These are phyloP conservation scores for Athetis lepigone DNA, from an alignment of 2,888 invertebrate genomes.

Conservation along the genomic window DNA sequence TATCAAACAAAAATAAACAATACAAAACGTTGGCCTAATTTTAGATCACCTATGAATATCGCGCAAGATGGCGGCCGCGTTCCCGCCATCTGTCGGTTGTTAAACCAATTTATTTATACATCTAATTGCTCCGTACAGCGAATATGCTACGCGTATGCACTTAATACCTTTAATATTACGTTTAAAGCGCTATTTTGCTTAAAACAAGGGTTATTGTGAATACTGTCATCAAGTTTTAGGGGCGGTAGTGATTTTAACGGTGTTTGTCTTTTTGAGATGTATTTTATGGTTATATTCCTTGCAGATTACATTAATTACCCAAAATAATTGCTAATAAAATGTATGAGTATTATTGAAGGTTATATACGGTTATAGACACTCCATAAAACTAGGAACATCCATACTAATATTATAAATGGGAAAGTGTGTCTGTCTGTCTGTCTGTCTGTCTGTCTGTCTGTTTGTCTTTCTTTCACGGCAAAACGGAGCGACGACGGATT, in stretches of 20 bases:
- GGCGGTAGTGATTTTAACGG: constrained; percentile 65
- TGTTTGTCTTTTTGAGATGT: constrained; percentile 70
- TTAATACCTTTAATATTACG: constrained; percentile 86
- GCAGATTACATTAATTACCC: background rate
- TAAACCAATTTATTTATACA: constrained; percentile 88
- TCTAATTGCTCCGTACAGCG: constrained; percentile 86
- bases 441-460: too few species aligned
- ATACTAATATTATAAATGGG: too few species aligned
- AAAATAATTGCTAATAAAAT: too few species aligned
- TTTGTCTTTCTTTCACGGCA: too few species aligned
- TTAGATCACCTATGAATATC: constrained; percentile 86
- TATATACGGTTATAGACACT: too few species aligned
- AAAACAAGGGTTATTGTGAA: constrained; percentile 80
- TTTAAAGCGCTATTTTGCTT: constrained; percentile 81
- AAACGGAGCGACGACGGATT: too few species aligned
- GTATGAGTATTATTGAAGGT: too few species aligned
- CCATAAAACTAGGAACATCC: too few species aligned
- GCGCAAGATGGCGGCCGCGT: constrained; percentile 83
- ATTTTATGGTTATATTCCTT: background rate
- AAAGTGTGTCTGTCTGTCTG: too few species aligned
- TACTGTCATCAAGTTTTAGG: constrained; percentile 83
- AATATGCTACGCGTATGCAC: constrained; percentile 85
- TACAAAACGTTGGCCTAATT: constrained; percentile 74
- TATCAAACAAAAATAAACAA: constrained; percentile 79
- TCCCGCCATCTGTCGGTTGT: constrained; percentile 87